Percentiles rank a stretch among this genome's conserved stretches.
phyloP scores from a whole-genome alignment of 1,140 invertebrate species.

The Mactra quadrangularis region DNA sequence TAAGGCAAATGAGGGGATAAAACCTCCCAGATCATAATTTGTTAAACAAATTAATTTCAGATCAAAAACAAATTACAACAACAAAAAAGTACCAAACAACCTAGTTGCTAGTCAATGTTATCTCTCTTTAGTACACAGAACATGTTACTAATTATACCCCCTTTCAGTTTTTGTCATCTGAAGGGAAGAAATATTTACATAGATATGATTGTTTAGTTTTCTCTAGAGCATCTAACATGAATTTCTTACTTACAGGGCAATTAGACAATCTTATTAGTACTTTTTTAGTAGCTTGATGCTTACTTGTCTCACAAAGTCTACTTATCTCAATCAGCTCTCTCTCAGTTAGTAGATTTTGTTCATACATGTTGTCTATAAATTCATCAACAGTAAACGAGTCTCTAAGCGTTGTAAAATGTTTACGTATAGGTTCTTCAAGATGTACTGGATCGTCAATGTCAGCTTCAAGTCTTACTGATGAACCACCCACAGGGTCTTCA shows the following conservation, averaged over 20 bases:
- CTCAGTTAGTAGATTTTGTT: constrained; percentile 1
- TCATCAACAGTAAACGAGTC: constrained; percentile 13
- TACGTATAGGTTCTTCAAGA: constrained; percentile 17
- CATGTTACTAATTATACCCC: too few relatives aligned
- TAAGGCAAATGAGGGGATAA: too few relatives aligned
- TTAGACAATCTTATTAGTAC: constrained; percentile 24
- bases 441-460: constrained; percentile 14
- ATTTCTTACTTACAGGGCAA: constrained; percentile 30
- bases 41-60: too few relatives aligned
- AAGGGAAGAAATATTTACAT: constrained; percentile 7
- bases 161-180: constrained; percentile 16
- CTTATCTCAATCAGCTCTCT: constrained; percentile 1
- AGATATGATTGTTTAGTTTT: constrained; percentile 37
- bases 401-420: constrained; percentile 25
- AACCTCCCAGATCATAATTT: too few relatives aligned
- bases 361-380: constrained; percentile 42
- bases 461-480: not conserved
- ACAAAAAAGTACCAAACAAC: too few relatives aligned
- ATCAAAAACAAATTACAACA: too few relatives aligned
- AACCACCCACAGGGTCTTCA: constrained; percentile 1
- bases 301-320: not conserved
- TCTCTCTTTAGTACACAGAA: too few relatives aligned
- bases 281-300: not conserved
- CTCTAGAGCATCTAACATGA: constrained; percentile 16
- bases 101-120: too few relatives aligned